A percentile compares a stretch with the other conserved stretches of the same genome.
phyloP scores from a whole-genome alignment of 2,797 vertebrate genomes.

The Microchirus variegatus region DNA sequence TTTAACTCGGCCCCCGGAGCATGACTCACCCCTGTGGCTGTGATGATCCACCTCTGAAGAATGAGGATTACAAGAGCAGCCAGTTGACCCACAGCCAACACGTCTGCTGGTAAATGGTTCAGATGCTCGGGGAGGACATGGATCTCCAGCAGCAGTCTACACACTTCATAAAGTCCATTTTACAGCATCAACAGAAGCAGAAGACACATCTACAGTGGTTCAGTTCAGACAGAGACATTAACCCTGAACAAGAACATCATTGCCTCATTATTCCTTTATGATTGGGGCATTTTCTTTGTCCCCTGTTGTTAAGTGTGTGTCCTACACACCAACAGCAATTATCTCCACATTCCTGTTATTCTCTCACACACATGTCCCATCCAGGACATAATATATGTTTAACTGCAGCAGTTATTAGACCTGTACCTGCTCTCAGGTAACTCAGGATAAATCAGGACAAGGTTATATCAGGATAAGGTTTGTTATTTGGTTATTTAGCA shows the following conservation, averaged over 20 bases:
- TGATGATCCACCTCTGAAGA: conserved; percentile 77
- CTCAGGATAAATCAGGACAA: background rate
- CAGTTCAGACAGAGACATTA: background rate
- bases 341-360: conserved; percentile 23
- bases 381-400: conserved; percentile 9
- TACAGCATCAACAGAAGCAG: too few relatives aligned
- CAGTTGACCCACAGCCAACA: conserved; percentile 41
- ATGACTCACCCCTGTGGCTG: conserved; percentile 74
- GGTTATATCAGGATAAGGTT: too few relatives aligned
- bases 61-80: conserved; percentile 67
- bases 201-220: too few relatives aligned
- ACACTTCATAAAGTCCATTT: background rate
- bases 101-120: conserved; percentile 35
- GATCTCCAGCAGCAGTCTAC: background rate
- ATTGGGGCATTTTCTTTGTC: background rate
- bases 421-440: background rate
- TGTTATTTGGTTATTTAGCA: too few relatives aligned
- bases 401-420: conserved; percentile 2
- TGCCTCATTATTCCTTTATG: background rate
- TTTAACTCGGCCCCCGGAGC: conserved; percentile 51
- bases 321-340: conserved; percentile 9
- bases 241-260: background rate
- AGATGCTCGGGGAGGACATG: conserved; percentile 36
- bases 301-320: background rate
- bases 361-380: background rate